Evolutionary conservation across 23 tunicate species (phyloP).

Genomic region (Ciona savignyi): DNA sequence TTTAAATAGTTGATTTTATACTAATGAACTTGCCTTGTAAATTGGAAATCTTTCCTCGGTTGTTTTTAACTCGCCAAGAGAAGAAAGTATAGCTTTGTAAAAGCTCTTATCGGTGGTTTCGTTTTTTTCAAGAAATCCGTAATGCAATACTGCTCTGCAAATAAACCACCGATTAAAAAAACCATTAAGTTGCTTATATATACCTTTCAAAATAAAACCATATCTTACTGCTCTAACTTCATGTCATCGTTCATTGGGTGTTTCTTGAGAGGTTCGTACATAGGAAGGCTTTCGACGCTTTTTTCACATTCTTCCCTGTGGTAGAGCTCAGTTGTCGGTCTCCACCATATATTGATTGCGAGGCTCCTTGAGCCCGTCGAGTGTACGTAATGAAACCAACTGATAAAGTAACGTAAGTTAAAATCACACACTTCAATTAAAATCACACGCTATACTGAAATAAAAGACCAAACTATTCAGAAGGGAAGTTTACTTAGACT

Average conservation of each 20-base stretch:
- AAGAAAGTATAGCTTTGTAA: neutral
- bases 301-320: neutral
- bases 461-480: no score
- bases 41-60: neutral
- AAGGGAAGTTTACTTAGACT: no score
- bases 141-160: neutral
- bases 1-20: no score
- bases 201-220: no score
- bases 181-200: no score
- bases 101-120: neutral
- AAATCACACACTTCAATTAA: no score
- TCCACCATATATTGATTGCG: neutral
- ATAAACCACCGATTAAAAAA: no score
- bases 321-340: neutral
- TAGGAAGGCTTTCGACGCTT: neutral
- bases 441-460: no score
- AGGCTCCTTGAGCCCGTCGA: neutral
- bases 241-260: neutral
- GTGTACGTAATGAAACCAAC: neutral
- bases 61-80: neutral
- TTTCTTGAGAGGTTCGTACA: neutral
- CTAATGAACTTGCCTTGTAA: neutral
- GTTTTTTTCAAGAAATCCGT: neutral
- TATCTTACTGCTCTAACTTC: neutral
- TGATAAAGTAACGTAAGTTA: no score